Evolutionary conservation across 37 sponge, comb jelly and placozoan genomes (phyloP).

Genomic region (Bolinopsis microptera): DNA sequence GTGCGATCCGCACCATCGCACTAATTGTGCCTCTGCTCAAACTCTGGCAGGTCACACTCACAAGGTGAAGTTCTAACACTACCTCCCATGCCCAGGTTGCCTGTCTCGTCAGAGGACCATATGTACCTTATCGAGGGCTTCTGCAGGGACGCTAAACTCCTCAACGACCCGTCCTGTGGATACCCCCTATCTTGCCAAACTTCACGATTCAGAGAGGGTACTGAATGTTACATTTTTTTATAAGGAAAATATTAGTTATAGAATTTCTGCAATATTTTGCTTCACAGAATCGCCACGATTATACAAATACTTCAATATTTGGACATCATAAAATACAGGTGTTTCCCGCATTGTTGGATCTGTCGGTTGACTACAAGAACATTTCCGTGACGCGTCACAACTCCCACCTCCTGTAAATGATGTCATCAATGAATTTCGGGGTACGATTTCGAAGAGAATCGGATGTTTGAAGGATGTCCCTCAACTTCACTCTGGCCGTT

Average conservation of each 20-base stretch:
- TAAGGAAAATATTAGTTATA: too few relatives aligned
- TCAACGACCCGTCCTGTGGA: not conserved
- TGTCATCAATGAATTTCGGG: not conserved
- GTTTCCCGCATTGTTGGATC: slow-evolving; percentile 5
- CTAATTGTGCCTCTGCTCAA: too few relatives aligned
- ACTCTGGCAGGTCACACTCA: too few relatives aligned
- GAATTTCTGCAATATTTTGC: too few relatives aligned
- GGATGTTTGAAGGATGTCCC: not conserved
- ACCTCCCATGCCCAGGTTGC: too few relatives aligned
- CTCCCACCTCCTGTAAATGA: not conserved
- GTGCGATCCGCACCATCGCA: too few relatives aligned
- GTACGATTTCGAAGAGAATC: not conserved
- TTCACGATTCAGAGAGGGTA: not conserved
- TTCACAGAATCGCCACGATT: too few relatives aligned
- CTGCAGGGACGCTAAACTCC: slow-evolving; percentile 4
- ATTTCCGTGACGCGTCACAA: not conserved
- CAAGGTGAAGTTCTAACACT: too few relatives aligned
- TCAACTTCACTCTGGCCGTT: too few relatives aligned
- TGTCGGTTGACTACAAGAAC: not conserved
- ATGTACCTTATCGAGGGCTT: slow-evolving; percentile 49
- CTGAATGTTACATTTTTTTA: not conserved
- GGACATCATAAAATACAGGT: too few relatives aligned
- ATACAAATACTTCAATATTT: too few relatives aligned
- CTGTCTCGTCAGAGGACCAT: not conserved
- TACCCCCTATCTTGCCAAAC: not conserved